Evolutionary conservation across 1,140 invertebrate species (phyloP).

Genomic region (Platyscapa corneri): DNA sequence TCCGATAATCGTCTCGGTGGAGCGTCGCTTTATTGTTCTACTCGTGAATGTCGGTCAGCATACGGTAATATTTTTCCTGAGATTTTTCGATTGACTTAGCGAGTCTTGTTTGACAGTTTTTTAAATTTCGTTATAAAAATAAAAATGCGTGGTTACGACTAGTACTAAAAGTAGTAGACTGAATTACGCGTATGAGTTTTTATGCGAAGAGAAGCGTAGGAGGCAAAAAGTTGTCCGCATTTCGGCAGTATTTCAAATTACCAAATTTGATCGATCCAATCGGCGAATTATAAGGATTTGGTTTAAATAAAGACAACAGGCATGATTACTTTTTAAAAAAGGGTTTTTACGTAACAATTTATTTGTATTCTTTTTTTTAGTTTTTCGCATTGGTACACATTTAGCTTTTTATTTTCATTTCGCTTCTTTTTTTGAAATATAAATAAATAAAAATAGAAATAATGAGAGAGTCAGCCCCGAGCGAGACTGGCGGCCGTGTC

Average conservation of each 20-base stretch:
- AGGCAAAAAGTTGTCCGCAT: too few species aligned
- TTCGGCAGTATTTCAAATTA: too few species aligned
- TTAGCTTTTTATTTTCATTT: constrained; percentile 48
- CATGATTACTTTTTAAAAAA: constrained; percentile 51
- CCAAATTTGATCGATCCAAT: neutral
- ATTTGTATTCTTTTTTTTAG: constrained; percentile 61
- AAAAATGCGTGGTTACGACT: neutral
- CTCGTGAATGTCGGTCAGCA: neutral
- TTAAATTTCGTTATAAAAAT: neutral
- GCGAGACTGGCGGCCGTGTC: constrained; percentile 32
- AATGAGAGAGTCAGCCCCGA: constrained; percentile 30
- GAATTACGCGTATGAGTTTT: neutral
- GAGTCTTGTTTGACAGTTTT: neutral
- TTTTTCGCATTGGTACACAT: constrained; percentile 58
- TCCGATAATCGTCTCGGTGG: neutral
- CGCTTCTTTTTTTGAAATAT: constrained; percentile 35
- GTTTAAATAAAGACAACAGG: neutral
- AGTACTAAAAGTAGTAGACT: neutral
- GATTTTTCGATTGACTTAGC: neutral
- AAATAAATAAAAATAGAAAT: constrained; percentile 50
- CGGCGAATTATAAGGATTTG: neutral
- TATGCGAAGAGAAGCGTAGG: neutral
- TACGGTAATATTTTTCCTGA: neutral
- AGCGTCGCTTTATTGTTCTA: neutral
- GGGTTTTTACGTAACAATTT: constrained; percentile 69